Conservation (phyloP, 1,140 invertebrate species). For the Zaprionus camerounensis region DNA sequence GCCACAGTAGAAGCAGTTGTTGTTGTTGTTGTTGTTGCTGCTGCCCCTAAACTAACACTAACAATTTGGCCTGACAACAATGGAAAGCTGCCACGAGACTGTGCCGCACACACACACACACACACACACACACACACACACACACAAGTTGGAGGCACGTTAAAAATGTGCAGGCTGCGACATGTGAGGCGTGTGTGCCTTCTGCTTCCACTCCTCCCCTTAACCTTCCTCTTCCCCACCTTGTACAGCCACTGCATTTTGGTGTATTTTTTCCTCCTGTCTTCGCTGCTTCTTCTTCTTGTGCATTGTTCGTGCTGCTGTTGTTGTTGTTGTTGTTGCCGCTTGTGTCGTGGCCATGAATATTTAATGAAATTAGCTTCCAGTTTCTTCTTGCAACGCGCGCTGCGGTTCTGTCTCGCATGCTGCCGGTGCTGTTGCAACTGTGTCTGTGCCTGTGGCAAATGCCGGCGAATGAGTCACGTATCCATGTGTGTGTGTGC, state of each 20-base stretch:
- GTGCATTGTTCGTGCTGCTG: slow-evolving; percentile 9
- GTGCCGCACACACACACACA: slow-evolving; percentile 5
- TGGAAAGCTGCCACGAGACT: slow-evolving; percentile 18
- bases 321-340: slow-evolving; percentile 18
- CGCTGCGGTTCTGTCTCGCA: slow-evolving; percentile 45
- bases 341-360: slow-evolving; percentile 70
- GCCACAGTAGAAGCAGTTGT: background rate
- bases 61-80: slow-evolving; percentile 54
- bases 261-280: background rate
- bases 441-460: slow-evolving; percentile 16
- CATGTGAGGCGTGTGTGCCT: slow-evolving; percentile 6
- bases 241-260: slow-evolving; percentile 47
- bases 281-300: background rate
- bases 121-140: background rate
- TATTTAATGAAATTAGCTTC: slow-evolving; percentile 82
- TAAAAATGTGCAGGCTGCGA: slow-evolving; percentile 36
- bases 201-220: background rate
- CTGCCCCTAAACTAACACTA: slow-evolving; percentile 57
- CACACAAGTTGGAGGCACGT: slow-evolving; percentile 19
- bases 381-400: slow-evolving; percentile 69
- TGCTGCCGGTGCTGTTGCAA: slow-evolving; percentile 8
- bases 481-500: slow-evolving; percentile 15
- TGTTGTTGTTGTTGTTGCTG: background rate
- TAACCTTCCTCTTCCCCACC: background rate
- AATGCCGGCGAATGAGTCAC: slow-evolving; percentile 13